Evolutionary conservation across 92 coral and sea anemone species (phyloP).

Genomic region (Zoanthus sansibaricus): DNA sequence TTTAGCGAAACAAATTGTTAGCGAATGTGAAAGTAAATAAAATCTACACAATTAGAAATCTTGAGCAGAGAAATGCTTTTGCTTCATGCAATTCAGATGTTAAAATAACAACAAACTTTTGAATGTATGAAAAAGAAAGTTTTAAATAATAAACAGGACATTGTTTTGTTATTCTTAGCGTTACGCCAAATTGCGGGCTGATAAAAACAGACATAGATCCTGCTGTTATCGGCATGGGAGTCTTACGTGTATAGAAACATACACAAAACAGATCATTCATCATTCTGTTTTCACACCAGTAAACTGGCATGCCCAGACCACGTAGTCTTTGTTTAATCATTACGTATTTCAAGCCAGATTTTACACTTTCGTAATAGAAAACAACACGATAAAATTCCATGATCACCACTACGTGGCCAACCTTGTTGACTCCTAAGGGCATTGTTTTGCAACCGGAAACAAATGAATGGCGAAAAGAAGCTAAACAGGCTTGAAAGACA

Average conservation of each 20-base stretch:
- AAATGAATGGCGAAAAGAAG: neutral
- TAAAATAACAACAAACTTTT: neutral
- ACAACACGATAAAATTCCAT: neutral
- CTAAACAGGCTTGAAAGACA: neutral
- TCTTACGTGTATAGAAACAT: neutral
- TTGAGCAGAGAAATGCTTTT: neutral
- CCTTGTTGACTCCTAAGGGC: conserved; percentile 26
- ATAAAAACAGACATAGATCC: neutral
- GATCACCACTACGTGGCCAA: conserved; percentile 17
- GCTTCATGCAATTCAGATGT: neutral
- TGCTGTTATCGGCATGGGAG: conserved; percentile 1
- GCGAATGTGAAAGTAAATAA: no score
- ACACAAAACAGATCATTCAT: neutral
- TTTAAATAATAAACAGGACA: neutral
- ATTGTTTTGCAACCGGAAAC: conserved; percentile 47
- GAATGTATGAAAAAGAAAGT: neutral
- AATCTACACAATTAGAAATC: neutral
- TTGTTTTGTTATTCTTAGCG: neutral
- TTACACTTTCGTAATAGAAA: neutral
- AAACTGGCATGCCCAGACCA: neutral
- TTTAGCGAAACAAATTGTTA: neutral
- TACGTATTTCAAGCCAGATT: neutral
- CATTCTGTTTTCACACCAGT: conserved; percentile 6
- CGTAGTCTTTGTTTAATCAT: neutral
- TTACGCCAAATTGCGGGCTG: conserved; percentile 1